Evolutionary conservation across 2,888 invertebrate genomes (phyloP), one percentile per base, ranked within the genome.

Genomic region (Erebia ligea): DNA sequence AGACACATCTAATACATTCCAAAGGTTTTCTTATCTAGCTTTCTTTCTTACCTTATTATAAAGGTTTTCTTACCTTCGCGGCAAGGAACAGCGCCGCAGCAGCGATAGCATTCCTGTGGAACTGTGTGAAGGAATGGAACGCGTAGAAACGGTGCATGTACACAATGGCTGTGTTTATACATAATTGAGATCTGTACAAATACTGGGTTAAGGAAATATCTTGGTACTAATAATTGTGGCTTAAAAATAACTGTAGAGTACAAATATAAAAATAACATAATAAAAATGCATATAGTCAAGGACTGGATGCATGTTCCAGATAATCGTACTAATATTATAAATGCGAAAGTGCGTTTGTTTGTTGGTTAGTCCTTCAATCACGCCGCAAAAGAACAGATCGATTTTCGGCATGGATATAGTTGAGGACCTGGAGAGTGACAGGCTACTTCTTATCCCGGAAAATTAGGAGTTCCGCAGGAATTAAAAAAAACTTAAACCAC

Each of bases 81-180:
- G 99, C 99, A 79, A 99, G 94, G 91, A 99, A 99, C 66, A 99
- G 94, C 68, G 98, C 97, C 5, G 99, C 98, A 5, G 98, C 96
- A 11, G 99, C 98, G 87, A 99, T 98, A 68, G 97, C 96, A 90
- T 98, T 97, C 87, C 98, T 96, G 91, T 98, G 98, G 89, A 99
- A 99, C 87, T 97, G 97, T 67, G 97, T 96, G 93, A 99, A 98
- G 17, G 99, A 98, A 88, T 99, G 99, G 94, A 98, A 99, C 93
- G 99, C 98, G 93, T 99, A 99, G 94, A 99, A 99, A 70, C 99
- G 95, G 92, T 99, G 99, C 99, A 99, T 99, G 85, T 99, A 99
- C 70, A 99, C 99, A 84, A 99, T 99, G 48, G 99, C 99, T 74
- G 99, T 99, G 93, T 99, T 99, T 90, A 99, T 99, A 89, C 99